These are phyloP conservation scores for Drosophila bifasciata DNA, from an alignment of 1,140 invertebrate species.

Conservation along the genomic window DNA sequence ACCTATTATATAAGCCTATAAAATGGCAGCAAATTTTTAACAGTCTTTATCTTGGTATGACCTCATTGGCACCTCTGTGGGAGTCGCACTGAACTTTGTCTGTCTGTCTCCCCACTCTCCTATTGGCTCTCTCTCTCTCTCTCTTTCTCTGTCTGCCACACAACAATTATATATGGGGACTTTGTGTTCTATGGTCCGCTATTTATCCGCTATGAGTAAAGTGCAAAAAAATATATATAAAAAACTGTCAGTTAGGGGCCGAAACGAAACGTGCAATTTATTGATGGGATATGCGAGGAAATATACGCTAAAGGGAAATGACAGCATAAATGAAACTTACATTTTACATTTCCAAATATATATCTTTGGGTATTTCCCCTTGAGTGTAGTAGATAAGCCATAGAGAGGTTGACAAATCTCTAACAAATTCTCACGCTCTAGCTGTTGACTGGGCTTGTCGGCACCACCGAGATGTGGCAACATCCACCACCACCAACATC, in stretches of 20 bases:
- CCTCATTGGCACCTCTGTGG: constrained; percentile 31
- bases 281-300: constrained; percentile 19
- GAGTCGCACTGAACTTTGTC: constrained; percentile 27
- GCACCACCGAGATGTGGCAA: constrained; percentile 12
- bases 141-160: constrained; percentile 14
- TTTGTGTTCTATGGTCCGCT: constrained; percentile 41
- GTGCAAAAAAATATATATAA: constrained; percentile 24
- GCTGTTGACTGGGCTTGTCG: constrained; percentile 5
- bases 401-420: constrained; percentile 20
- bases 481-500: constrained; percentile 1
- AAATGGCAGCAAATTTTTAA: constrained; percentile 3
- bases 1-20: constrained; percentile 2
- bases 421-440: constrained; percentile 28
- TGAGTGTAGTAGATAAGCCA: constrained; percentile 10
- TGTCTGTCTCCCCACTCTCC: not conserved
- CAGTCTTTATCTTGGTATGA: constrained; percentile 22
- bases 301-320: constrained; percentile 23
- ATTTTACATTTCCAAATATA: not conserved
- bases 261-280: not conserved
- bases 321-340: constrained; percentile 16
- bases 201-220: constrained; percentile 31
- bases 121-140: constrained; percentile 5
- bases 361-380: not conserved
- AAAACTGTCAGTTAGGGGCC: constrained; percentile 47
- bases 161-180: constrained; percentile 26